Evolutionary conservation across 2,888 invertebrate genomes (phyloP), one percentile per base, ranked within the genome.

Genomic region (Ceramica pisi): DNA sequence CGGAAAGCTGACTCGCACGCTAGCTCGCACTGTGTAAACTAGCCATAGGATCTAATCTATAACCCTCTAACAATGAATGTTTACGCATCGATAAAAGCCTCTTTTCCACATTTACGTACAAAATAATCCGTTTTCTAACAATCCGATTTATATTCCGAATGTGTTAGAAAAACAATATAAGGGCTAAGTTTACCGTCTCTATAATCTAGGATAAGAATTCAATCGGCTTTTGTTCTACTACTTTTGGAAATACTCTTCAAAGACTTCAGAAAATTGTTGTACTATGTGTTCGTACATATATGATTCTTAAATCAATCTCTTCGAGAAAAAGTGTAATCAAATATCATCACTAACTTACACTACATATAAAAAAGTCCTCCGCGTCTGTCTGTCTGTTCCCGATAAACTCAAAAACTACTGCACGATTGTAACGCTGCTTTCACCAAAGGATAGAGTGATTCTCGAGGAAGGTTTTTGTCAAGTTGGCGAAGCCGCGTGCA

Each of bases 121-220:
- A 68, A 68, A 19, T 26, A 67, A 60, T 48, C 26, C 2, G 21
- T 21, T 67, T n/a, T n/a, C n/a, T n/a, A n/a, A n/a, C n/a, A n/a
- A n/a, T n/a, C n/a, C n/a, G n/a, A n/a, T n/a, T 53, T 59, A 21
- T 74, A n/a, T 57, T 46, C 50, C 26, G 16, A 21, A 23, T 38
- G 26, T 50, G 48, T 61, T 55, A 62, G 38, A 77, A 62, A 71
- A 77, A 69, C 56, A 62, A 75, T 23, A 68, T 38, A 57, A 38
- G 44, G 16, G 3, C 55, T 60, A 35, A 75, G 26, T 48, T 65
- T 55, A 31, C 5, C 38, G 26, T 68, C 23, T n/a, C 38, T 61
- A 57, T 69, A 38, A 62, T 61, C 38, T 51, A 51, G 51, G 57
- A 62, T 77, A 57, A 48, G 31, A 59, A 51, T 77, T 62, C 78